These are phyloP conservation scores for Oxystoma pomonae DNA, from an alignment of 2,888 invertebrate species.

Conservation along the genomic window DNA sequence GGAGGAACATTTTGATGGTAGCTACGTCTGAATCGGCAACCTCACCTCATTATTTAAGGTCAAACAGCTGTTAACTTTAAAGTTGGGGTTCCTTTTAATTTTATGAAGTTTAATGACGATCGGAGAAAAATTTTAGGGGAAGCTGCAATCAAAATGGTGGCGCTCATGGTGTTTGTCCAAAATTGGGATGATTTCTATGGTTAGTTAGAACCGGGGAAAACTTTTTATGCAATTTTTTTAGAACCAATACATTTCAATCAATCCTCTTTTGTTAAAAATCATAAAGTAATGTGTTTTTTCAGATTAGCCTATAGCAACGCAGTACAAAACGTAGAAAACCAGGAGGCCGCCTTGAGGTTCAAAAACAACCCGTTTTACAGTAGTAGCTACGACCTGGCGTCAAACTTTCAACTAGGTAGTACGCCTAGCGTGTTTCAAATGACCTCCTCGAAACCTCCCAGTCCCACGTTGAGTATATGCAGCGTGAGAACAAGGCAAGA, in stretches of 20 bases:
- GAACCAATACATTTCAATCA: not conserved
- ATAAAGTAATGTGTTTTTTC: not conserved
- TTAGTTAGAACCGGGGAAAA: no score
- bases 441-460: conserved; percentile 54
- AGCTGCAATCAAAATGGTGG: no score
- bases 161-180: no score
- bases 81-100: no score
- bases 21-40: no score
- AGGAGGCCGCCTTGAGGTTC: conserved; percentile 44
- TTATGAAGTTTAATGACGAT: no score
- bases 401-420: conserved; percentile 49
- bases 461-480: conserved; percentile 60
- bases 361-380: conserved; percentile 46
- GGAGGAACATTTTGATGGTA: no score
- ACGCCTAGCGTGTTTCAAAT: conserved; percentile 50
- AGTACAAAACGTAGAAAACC: conserved; percentile 60
- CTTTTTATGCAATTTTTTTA: no score
- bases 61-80: no score
- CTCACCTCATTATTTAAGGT: no score
- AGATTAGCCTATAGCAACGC: conserved; percentile 64
- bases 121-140: no score
- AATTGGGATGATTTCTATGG: no score
- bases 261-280: not conserved
- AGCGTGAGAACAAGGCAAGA: conserved; percentile 63
- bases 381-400: conserved; percentile 48